Percentiles rank a stretch among this genome's conserved stretches.
Evolutionary conservation across 2,888 invertebrate species (phyloP).

Genomic region (Serrognathus titanus): DNA sequence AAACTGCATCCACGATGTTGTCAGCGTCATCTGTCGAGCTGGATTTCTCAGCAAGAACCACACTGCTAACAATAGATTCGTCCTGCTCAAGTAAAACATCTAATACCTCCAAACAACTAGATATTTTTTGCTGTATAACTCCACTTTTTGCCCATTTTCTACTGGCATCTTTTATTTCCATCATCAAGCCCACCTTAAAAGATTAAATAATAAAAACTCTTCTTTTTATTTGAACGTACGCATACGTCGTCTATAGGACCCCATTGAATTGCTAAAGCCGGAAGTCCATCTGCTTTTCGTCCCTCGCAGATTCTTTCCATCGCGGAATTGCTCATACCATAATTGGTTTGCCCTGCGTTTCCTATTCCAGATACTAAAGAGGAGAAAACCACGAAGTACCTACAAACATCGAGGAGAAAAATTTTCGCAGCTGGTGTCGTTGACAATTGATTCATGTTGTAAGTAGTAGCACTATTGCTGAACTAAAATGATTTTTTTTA

Average conservation of each 20-base stretch:
- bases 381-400: slow-evolving; percentile 83
- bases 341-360: slow-evolving; percentile 87
- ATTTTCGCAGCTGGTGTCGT: too few species aligned
- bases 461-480: too few species aligned
- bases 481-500: too few species aligned
- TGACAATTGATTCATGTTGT: too few species aligned
- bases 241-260: slow-evolving; percentile 88
- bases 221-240: slow-evolving; percentile 14
- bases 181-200: slow-evolving; percentile 21
- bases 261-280: slow-evolving; percentile 87
- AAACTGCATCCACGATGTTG: slow-evolving; percentile 70
- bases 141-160: slow-evolving; percentile 46
- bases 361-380: slow-evolving; percentile 90
- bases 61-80: slow-evolving; percentile 70
- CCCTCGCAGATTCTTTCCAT: slow-evolving; percentile 86
- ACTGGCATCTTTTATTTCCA: slow-evolving; percentile 19
- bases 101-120: slow-evolving; percentile 59
- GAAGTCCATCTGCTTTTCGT: slow-evolving; percentile 65
- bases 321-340: slow-evolving; percentile 84
- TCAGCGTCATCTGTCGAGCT: slow-evolving; percentile 46
- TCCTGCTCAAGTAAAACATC: slow-evolving; percentile 68
- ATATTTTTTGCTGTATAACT: slow-evolving; percentile 65
- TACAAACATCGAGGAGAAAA: background rate
- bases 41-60: slow-evolving; percentile 84
- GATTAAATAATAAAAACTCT: background rate